Evolutionary conservation across 2,797 vertebrate species (phyloP), one percentile per base, ranked within the genome.

Genomic region (Eleutherodactylus coqui): DNA sequence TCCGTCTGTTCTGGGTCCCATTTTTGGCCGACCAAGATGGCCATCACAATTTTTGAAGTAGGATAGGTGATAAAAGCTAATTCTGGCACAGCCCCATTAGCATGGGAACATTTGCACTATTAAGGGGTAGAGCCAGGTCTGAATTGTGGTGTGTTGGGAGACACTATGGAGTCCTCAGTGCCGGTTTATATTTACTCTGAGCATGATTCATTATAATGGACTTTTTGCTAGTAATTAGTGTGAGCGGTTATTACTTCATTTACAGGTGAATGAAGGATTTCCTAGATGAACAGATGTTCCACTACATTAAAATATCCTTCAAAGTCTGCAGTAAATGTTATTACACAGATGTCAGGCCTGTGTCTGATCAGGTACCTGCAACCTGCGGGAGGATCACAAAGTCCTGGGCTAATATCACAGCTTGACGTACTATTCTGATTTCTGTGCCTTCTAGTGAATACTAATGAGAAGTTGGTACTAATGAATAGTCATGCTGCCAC

Each of bases 311-410:
- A 78, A 58, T 78, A 60, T 60, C 21, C 34, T 78, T 64, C 58
- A 80, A 32, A 62, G 76, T 14, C 53, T 41, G 53, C 76, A 43
- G 16, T 43, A 78, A 58, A 36, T 77, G 75, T 55, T 29, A 60
- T 43, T 62, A 27, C 77, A 62, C 77, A 80, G 78, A 80, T 47
- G 78, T 80, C 41, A 64, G 78, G 47, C 41, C 78, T 32, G 78
- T 80, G 78, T 45, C 58, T 45, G 24, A 45, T 79, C 77, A 41
- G 55, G 36, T 38, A 60, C 76, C 27, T 55, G 55, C 14, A 21
- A 64, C 58, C 78, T 38, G n/a, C 17, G 8, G 58, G 27, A 29
- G 24, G 58, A 55, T 64, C 34, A 38, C 38, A 24, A 34, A 29
- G 9, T 47, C 53, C 47, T 19, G 43, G 73, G 43, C 14, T 34